A percentile compares a stretch with the other conserved stretches of the same genome.
These are phyloP conservation scores for Brachionus sp. DNA, from an alignment of 1,140 invertebrate species.

Conservation along the genomic window DNA sequence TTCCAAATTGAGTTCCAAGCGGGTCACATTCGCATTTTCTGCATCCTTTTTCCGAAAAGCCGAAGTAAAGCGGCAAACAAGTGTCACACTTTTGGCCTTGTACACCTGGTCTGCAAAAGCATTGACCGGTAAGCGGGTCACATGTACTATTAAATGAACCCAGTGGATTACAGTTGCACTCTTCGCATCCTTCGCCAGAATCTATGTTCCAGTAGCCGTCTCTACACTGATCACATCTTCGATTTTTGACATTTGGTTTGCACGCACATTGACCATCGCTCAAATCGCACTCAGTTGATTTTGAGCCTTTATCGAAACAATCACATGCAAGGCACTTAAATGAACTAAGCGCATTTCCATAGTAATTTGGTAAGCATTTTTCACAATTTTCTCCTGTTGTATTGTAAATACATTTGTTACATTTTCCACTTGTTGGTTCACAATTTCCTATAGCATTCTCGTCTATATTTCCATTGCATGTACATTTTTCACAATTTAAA, in stretches of 20 bases:
- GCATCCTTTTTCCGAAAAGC: conserved; percentile 76
- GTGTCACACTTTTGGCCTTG: conserved; percentile 73
- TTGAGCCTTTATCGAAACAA: neutral
- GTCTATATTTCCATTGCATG: conserved; percentile 93
- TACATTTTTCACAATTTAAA: conserved; percentile 72
- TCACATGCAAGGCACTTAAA: conserved; percentile 71
- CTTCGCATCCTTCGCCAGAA: conserved; percentile 51
- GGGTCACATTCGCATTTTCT: conserved; percentile 79
- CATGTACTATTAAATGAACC: conserved; percentile 71
- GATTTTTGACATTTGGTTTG: conserved; percentile 11
- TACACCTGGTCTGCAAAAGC: conserved; percentile 78
- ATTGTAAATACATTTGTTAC: conserved; percentile 93
- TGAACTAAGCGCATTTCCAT: conserved; percentile 66
- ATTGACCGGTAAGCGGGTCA: conserved; percentile 73
- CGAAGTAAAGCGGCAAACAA: conserved; percentile 76
- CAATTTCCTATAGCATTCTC: conserved; percentile 64
- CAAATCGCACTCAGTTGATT: conserved; percentile 10
- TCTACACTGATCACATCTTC: conserved; percentile 42
- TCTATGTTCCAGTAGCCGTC: conserved; percentile 40
- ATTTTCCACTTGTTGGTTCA: conserved; percentile 78
- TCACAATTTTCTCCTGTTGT: conserved; percentile 80
- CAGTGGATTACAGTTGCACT: conserved; percentile 74
- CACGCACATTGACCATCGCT: conserved; percentile 38
- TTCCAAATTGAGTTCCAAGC: conserved; percentile 71
- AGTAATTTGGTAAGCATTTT: conserved; percentile 74